Percentiles rank a stretch among this genome's conserved stretches.
Conservation (phyloP, 2,888 invertebrate species). For the Lepidocyrtinus sp. region DNA sequence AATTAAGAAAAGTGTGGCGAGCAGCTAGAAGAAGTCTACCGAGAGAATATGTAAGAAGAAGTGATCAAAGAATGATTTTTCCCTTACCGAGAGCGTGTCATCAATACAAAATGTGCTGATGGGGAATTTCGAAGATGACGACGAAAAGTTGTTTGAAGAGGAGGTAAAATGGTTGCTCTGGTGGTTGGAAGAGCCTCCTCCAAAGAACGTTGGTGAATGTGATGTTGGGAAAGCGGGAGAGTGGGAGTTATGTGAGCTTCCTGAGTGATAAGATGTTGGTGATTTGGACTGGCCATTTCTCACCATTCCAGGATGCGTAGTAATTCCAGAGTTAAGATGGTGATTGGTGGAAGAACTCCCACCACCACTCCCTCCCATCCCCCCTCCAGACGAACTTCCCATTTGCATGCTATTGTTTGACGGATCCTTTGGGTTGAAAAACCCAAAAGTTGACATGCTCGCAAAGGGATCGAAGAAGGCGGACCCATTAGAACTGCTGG, state of each 20-base stretch:
- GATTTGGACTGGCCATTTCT: constrained; percentile 61
- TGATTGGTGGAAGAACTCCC: constrained; percentile 27
- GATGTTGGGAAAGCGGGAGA: constrained; percentile 63
- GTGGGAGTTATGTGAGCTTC: constrained; percentile 52
- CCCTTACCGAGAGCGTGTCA: constrained; percentile 66
- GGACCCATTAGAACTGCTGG: constrained; percentile 19
- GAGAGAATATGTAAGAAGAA: too few species aligned
- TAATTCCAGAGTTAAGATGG: constrained; percentile 36
- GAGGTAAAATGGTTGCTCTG: constrained; percentile 45
- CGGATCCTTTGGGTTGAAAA: constrained; percentile 69
- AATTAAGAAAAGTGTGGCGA: too few species aligned
- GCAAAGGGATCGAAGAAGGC: constrained; percentile 67
- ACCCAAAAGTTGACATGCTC: constrained; percentile 68
- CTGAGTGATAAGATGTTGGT: constrained; percentile 53
- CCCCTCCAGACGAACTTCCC: constrained; percentile 26
- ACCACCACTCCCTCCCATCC: constrained; percentile 32
- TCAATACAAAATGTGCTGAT: constrained; percentile 69
- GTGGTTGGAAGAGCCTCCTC: constrained; percentile 49
- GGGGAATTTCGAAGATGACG: constrained; percentile 63
- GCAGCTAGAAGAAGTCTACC: too few species aligned
- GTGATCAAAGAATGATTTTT: neutral
- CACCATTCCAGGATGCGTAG: constrained; percentile 37
- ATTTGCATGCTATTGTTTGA: constrained; percentile 40
- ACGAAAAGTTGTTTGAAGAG: constrained; percentile 51
- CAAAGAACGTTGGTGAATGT: constrained; percentile 64